Percentiles rank a stretch among this genome's conserved stretches.
Conservation (phyloP, 2,888 invertebrate species). For the Epinotia brunnichana region DNA sequence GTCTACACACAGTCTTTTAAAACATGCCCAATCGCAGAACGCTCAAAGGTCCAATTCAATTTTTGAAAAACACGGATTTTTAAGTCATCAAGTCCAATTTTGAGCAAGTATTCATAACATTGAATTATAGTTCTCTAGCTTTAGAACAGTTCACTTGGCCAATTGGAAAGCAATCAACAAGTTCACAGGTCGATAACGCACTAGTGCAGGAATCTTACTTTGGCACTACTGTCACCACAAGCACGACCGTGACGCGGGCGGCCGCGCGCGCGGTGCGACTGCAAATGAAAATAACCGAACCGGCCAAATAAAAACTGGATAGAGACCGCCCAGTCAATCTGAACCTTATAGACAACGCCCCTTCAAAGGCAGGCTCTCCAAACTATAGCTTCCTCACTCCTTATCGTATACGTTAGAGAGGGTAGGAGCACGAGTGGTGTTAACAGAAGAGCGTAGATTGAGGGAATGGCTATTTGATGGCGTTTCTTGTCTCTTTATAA, state of each 20-base stretch:
- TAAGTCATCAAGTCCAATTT: neutral
- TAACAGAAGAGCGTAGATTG: constrained; percentile 82
- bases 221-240: constrained; percentile 38
- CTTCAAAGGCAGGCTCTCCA: constrained; percentile 85
- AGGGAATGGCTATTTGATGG: constrained; percentile 84
- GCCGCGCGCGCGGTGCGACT: constrained; percentile 71
- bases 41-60: neutral
- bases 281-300: constrained; percentile 74
- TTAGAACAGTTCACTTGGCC: constrained; percentile 5
- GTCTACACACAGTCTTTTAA: constrained; percentile 12
- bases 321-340: constrained; percentile 83
- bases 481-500: constrained; percentile 84
- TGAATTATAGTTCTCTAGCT: neutral
- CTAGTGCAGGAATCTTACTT: constrained; percentile 26
- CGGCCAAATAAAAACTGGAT: constrained; percentile 78
- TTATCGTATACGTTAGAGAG: constrained; percentile 50
- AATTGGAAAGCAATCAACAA: constrained; percentile 39
- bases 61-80: neutral
- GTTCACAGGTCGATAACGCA: constrained; percentile 49
- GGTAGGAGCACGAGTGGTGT: constrained; percentile 69
- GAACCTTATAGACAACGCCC: constrained; percentile 87
- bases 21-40: constrained; percentile 9
- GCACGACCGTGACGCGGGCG: constrained; percentile 54
- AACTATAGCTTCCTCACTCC: constrained; percentile 60
- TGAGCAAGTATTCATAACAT: neutral